Percentiles rank a stretch among this genome's conserved stretches.
Conservation (phyloP, 2,888 invertebrate genomes). For the Ariolimax columbianus region DNA sequence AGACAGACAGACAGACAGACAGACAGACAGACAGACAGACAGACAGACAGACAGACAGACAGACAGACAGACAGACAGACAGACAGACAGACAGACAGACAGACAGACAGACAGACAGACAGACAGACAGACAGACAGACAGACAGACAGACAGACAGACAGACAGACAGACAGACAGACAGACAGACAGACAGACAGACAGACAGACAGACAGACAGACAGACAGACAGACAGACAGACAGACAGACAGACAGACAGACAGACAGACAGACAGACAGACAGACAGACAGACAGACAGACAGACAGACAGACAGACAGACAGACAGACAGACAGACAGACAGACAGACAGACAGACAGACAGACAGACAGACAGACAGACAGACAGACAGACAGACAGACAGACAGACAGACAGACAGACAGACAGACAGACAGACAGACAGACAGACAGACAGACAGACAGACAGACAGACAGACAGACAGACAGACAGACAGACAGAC, state of each 20-base stretch:
- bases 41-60: background rate
- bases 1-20: constrained; percentile 26
- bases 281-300: constrained; percentile 38
- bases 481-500: constrained; percentile 10
- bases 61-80: background rate
- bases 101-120: constrained; percentile 8
- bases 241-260: constrained; percentile 16
- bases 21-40: background rate
- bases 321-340: constrained; percentile 51
- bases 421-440: constrained; percentile 45
- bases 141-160: constrained; percentile 34
- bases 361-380: constrained; percentile 48
- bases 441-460: constrained; percentile 34
- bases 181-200: constrained; percentile 10
- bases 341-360: constrained; percentile 42
- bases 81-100: background rate
- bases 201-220: background rate
- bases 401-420: constrained; percentile 48
- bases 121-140: constrained; percentile 11
- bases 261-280: constrained; percentile 36
- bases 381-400: constrained; percentile 40
- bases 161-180: constrained; percentile 9
- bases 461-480: constrained; percentile 20
- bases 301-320: constrained; percentile 44
- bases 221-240: background rate